phyloP scores from a whole-genome alignment of 1,140 invertebrate genomes.

The Heliconius hewitsoni region DNA sequence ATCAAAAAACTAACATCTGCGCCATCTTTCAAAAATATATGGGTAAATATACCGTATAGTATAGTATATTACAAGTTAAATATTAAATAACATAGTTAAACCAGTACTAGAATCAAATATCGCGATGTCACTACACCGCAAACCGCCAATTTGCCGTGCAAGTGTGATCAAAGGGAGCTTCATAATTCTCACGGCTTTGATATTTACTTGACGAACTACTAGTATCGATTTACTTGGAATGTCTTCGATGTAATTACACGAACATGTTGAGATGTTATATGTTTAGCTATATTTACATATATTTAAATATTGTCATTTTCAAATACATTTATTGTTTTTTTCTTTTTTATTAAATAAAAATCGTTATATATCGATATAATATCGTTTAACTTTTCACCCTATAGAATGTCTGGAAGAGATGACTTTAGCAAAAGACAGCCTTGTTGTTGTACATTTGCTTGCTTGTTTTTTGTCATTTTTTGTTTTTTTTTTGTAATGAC shows the following conservation, averaged over 20 bases:
- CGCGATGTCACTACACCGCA: slow-evolving; percentile 28
- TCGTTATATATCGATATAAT: no score
- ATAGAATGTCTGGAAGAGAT: no score
- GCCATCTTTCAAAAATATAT: no score
- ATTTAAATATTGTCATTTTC: no score
- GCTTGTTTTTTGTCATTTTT: no score
- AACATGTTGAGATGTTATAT: background rate
- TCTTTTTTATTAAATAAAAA: no score
- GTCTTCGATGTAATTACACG: background rate
- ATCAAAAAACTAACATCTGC: no score
- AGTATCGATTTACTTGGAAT: slow-evolving; percentile 21
- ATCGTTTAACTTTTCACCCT: no score
- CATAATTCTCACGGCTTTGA: slow-evolving; percentile 32
- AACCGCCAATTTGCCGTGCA: slow-evolving; percentile 42
- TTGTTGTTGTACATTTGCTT: no score
- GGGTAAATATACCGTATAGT: background rate
- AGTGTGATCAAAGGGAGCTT: slow-evolving; percentile 37
- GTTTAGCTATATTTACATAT: background rate
- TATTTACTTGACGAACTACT: slow-evolving; percentile 33
- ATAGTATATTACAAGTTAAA: background rate
- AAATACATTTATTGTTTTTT: no score
- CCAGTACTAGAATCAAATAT: background rate
- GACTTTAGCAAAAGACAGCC: no score
- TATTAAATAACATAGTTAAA: background rate
- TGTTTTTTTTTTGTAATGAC: no score